Conservation (phyloP, 2,113 vertebrate species). For the Tachuris rubrigastra region DNA sequence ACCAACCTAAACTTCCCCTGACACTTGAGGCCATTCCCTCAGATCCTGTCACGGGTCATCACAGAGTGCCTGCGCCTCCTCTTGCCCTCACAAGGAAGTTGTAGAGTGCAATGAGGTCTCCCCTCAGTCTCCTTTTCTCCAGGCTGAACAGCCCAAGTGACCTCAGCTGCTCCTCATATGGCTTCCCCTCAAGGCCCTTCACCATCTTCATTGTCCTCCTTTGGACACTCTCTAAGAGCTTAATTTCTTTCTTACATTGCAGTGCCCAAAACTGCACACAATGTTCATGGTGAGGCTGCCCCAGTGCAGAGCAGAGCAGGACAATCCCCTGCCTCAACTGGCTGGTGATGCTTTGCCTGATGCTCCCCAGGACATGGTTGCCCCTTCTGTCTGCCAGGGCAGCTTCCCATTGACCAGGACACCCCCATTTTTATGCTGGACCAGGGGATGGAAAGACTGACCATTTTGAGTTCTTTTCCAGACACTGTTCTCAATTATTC, state of each 20-base stretch:
- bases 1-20: neutral
- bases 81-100: neutral
- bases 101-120: neutral
- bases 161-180: rapidly evolving
- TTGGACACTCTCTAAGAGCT: neutral
- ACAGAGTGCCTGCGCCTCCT: neutral
- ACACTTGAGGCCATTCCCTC: neutral
- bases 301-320: rapidly evolving
- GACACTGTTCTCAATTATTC: neutral
- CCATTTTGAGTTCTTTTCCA: neutral
- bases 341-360: neutral
- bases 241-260: neutral
- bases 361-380: rapidly evolving
- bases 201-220: neutral
- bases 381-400: neutral
- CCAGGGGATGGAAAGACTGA: neutral
- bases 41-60: neutral
- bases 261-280: rapidly evolving
- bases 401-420: neutral
- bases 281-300: rapidly evolving
- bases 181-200: neutral
- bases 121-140: neutral
- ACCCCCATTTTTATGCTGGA: neutral
- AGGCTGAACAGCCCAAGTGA: neutral
- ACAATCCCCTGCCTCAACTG: neutral